Conservation (phyloP, 2,113 vertebrate species). For the Montifringilla adamsi region DNA sequence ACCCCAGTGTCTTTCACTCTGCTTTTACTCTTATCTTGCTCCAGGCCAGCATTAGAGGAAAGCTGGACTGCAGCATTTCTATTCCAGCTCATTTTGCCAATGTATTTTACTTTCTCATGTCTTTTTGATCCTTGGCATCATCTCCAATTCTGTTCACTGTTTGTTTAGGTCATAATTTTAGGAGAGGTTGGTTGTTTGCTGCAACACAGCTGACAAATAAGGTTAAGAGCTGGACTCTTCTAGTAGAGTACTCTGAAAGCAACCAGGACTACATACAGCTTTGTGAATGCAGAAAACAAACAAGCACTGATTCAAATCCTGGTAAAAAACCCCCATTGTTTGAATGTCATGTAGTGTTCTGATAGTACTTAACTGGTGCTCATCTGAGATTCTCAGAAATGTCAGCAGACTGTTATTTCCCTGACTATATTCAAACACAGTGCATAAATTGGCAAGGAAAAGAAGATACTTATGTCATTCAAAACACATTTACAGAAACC, state of each 20-base stretch:
- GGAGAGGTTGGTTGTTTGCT: background rate
- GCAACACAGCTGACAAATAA: background rate
- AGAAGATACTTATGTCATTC: background rate
- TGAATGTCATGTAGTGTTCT: background rate
- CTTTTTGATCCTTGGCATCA: background rate
- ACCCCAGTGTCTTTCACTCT: background rate
- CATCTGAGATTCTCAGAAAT: conserved; percentile 4
- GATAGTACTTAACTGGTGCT: background rate
- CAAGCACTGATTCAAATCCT: background rate
- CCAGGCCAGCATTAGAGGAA: background rate
- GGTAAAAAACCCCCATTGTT: background rate
- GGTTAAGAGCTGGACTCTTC: background rate
- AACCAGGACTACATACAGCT: background rate
- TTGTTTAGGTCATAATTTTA: background rate
- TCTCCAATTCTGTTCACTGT: background rate
- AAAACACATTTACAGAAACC: background rate
- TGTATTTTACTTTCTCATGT: background rate
- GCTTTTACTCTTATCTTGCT: background rate
- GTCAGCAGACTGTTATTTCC: background rate
- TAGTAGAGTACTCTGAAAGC: background rate
- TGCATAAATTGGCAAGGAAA: background rate
- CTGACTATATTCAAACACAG: background rate
- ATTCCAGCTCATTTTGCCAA: background rate
- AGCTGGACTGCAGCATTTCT: background rate
- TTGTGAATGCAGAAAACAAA: background rate